A percentile compares a stretch with the other conserved stretches of the same genome.
Evolutionary conservation across 2,113 vertebrate genomes (phyloP).

Genomic region (Morone chrysops): DNA sequence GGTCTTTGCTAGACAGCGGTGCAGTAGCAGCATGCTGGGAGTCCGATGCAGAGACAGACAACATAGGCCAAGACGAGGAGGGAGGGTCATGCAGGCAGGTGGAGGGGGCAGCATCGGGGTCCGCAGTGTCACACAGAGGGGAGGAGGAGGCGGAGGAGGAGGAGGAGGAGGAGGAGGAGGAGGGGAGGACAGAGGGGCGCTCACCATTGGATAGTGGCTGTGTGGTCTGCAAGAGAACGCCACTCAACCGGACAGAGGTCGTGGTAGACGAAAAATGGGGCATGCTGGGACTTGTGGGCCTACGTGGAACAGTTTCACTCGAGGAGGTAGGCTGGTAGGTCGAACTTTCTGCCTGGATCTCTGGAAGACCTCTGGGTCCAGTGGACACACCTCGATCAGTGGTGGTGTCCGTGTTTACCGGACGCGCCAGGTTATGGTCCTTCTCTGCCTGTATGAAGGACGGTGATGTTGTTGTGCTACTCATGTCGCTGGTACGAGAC

Average conservation of each 20-base stretch:
- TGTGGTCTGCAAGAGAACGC: slow-evolving; percentile 88
- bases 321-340: slow-evolving; percentile 82
- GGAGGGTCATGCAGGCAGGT: slow-evolving; percentile 92
- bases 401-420: slow-evolving; percentile 68
- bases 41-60: slow-evolving; percentile 88
- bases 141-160: slow-evolving; percentile 85
- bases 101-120: slow-evolving; percentile 47
- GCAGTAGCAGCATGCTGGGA: slow-evolving; percentile 88
- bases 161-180: slow-evolving; percentile 86
- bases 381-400: slow-evolving; percentile 55
- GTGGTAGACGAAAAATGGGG: slow-evolving; percentile 51
- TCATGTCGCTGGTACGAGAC: slow-evolving; percentile 26
- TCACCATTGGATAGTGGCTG: slow-evolving; percentile 93
- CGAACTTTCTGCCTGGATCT: slow-evolving; percentile 73
- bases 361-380: slow-evolving; percentile 62
- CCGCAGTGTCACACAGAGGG: slow-evolving; percentile 81
- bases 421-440: slow-evolving; percentile 39
- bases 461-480: slow-evolving; percentile 63
- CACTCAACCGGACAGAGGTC: slow-evolving; percentile 77
- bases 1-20: slow-evolving; percentile 85
- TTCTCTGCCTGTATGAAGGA: slow-evolving; percentile 50
- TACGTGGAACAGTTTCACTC: slow-evolving; percentile 76
- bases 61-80: slow-evolving; percentile 87
- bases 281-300: slow-evolving; percentile 83
- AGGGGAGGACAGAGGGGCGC: slow-evolving; percentile 87